A percentile compares a stretch with the other conserved stretches of the same genome.
These are phyloP conservation scores for Anastrepha obliqua DNA, from an alignment of 1,140 invertebrate species.

Conservation along the genomic window DNA sequence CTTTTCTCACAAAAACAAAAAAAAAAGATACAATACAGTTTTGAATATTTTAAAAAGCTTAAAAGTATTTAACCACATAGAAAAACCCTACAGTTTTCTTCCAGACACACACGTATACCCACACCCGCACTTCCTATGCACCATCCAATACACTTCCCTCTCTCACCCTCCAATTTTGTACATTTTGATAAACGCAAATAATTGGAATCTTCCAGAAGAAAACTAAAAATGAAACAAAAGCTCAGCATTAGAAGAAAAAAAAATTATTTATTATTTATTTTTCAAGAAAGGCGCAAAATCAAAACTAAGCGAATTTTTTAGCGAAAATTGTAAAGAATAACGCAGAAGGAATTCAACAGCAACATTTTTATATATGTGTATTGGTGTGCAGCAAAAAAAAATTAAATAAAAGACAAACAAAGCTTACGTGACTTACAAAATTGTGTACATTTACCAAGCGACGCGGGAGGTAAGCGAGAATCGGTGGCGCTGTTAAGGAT, in stretches of 20 bases:
- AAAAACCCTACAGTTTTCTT: neutral
- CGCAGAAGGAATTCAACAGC: conserved; percentile 7
- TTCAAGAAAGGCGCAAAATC: conserved; percentile 31
- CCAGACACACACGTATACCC: neutral
- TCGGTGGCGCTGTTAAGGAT: neutral
- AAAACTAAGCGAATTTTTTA: conserved; percentile 49
- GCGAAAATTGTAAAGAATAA: neutral
- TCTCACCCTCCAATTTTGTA: neutral
- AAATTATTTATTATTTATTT: neutral
- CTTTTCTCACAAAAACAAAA: neutral
- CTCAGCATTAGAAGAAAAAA: neutral
- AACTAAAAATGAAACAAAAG: neutral
- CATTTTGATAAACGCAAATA: neutral
- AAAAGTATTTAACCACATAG: neutral
- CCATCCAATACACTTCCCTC: neutral
- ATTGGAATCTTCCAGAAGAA: neutral
- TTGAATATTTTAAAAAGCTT: neutral
- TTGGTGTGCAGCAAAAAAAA: conserved; percentile 39
- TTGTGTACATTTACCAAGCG: neutral
- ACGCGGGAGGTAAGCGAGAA: neutral
- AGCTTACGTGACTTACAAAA: neutral
- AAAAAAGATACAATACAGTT: neutral
- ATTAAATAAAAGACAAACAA: neutral
- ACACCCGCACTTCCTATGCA: conserved; percentile 8
- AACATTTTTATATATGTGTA: conserved; percentile 16